phyloP scores from a whole-genome alignment of 2,888 invertebrate genomes.

The Hermaeophaga mercurialis region DNA sequence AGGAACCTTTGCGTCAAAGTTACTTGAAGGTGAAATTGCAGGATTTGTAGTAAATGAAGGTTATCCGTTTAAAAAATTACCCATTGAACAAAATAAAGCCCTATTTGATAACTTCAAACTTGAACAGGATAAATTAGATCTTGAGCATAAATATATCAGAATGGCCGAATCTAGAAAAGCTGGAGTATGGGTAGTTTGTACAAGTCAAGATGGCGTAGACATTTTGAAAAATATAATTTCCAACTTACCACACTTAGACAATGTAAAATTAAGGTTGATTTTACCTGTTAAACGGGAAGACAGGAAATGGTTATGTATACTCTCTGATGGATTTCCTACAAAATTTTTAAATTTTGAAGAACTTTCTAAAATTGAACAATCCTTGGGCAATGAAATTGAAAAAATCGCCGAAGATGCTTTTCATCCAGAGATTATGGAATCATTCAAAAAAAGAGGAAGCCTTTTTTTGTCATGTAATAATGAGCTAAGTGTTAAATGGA shows the following conservation, averaged over 20 bases:
- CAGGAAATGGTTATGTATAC: slow-evolving; percentile 5
- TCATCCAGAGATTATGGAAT: slow-evolving; percentile 13
- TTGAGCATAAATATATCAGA: not conserved
- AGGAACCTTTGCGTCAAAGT: no score
- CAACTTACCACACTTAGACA: slow-evolving; percentile 19
- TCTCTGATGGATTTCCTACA: slow-evolving; percentile 12
- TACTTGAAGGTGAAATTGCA: not conserved
- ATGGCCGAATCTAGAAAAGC: slow-evolving; percentile 2
- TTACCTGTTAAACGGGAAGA: slow-evolving; percentile 12
- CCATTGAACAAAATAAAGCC: not conserved
- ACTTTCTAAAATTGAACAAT: not conserved
- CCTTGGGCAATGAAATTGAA: not conserved
- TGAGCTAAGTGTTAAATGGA: slow-evolving; percentile 10
- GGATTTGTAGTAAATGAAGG: not conserved
- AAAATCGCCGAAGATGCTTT: slow-evolving; percentile 3
- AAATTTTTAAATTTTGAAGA: slow-evolving; percentile 13
- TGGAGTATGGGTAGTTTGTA: slow-evolving; percentile 11
- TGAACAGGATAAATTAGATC: not conserved
- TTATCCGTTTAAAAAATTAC: not conserved
- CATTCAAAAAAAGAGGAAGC: slow-evolving; percentile 8
- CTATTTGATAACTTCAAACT: not conserved
- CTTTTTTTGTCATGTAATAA: slow-evolving; percentile 14
- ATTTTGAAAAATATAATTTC: slow-evolving; percentile 17
- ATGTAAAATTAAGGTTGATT: slow-evolving; percentile 8
- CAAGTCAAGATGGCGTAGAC: slow-evolving; percentile 18